Evolutionary conservation across 2,113 vertebrate species (phyloP).

Genomic region (Emydocephalus ijimae): DNA sequence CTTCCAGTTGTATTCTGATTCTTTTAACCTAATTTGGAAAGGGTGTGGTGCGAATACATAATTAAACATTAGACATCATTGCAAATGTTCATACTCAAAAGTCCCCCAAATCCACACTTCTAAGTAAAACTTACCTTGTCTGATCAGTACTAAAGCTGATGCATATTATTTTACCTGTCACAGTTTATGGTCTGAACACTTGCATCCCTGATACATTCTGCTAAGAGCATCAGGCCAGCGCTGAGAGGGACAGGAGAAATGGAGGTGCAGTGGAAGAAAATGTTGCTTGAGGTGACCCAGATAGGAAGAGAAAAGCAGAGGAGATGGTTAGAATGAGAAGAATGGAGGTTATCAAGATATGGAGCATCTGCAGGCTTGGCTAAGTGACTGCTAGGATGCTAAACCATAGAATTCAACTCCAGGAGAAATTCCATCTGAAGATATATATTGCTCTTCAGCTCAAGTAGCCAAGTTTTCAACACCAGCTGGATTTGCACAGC

Average conservation of each 20-base stretch:
- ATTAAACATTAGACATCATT: neutral
- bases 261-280: neutral
- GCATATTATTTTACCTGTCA: neutral
- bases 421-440: neutral
- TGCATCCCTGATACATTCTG: neutral
- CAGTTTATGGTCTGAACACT: neutral
- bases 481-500: neutral
- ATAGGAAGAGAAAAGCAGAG: neutral
- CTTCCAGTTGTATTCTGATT: too few relatives aligned
- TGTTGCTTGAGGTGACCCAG: neutral
- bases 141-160: neutral
- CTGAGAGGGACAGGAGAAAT: neutral
- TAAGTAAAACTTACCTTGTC: neutral
- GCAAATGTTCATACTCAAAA: neutral
- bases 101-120: neutral
- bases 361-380: neutral
- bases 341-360: neutral
- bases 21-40: too few relatives aligned
- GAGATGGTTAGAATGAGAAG: neutral
- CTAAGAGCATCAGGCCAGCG: neutral
- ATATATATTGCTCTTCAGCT: neutral
- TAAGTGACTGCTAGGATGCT: neutral
- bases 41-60: neutral
- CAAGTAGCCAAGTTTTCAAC: neutral
- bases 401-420: neutral